Evolutionary conservation across 2,797 vertebrate genomes (phyloP), one percentile per base, ranked within the genome.

Genomic region (Botia almorhae): DNA sequence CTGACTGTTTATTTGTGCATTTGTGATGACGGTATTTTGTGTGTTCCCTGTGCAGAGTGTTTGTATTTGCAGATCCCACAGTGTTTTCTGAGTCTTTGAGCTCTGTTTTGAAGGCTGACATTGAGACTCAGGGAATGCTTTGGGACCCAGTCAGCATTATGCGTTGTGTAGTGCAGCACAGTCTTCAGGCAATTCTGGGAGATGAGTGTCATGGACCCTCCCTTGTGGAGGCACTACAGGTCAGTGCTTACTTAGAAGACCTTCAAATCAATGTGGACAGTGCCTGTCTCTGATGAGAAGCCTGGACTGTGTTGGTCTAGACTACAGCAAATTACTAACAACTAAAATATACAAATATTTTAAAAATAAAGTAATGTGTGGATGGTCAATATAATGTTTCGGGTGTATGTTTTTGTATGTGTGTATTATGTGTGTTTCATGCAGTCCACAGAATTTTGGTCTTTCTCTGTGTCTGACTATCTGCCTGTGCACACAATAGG

Each of bases 31-130:
- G 69, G 11, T 72, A 0, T 6, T 77, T 76, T 16, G 70, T 16
- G 70, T 72, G 0, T 4, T 77, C 78, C 14, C 67, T 33, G 43
- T 10, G 0, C 87, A 98, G 97, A 90, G 94, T 98, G 88, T 95
- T 99, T 86, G 92, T 98, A 85, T 95, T 98, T 78, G 95, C 95
- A 0, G 97, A 98, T 78, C 97, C 96, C 0, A 92, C 92, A 7
- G 89, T 98, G 87, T 94, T 98, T 56, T 93, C 94, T 0, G 92
- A 93, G 48, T 91, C 95, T 2, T 85, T 97, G 85, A 95, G 92
- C 78, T 89, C 89, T 0, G 92, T 94, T 0, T 75, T 99, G 70
- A 53, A 88, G 71, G 89, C 83, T 0, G 96, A 97, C 86, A 94
- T 95, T 0, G 90, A 96, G 85, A 88, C 92, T 0, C 83, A 81